A percentile compares a stretch with the other conserved stretches of the same genome.
Evolutionary conservation across 2,797 vertebrate species (phyloP).

Genomic region (Mormyrus hasselquistii): DNA sequence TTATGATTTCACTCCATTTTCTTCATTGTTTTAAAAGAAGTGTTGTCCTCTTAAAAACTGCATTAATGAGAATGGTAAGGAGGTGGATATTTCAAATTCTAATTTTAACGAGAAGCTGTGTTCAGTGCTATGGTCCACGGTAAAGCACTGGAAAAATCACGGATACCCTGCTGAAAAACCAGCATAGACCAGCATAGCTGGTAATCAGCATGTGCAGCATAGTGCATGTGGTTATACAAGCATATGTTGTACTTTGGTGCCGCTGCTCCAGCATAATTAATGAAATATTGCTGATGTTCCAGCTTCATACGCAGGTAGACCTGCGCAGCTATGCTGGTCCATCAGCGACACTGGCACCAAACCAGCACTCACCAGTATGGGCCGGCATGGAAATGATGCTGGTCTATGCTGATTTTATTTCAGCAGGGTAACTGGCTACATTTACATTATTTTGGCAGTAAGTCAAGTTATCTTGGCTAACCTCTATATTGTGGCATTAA

Average conservation of each 20-base stretch:
- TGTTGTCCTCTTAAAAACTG: neutral
- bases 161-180: neutral
- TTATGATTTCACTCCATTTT: neutral
- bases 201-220: neutral
- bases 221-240: neutral
- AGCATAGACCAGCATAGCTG: neutral
- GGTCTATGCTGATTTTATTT: neutral
- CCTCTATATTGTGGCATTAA: neutral
- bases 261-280: neutral
- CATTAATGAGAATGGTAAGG: conserved; percentile 6
- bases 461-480: neutral
- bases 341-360: neutral
- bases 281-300: neutral
- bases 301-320: neutral
- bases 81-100: neutral
- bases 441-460: conserved; percentile 3
- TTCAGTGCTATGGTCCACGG: neutral
- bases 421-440: neutral
- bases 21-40: neutral
- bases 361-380: neutral
- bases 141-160: neutral
- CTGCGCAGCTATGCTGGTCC: neutral
- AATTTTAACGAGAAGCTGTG: neutral
- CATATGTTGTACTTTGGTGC: neutral
- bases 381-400: neutral